Base-by-base conservation (phyloP, 1,140 invertebrate genomes). In the Lepidurus couesii region DNA sequence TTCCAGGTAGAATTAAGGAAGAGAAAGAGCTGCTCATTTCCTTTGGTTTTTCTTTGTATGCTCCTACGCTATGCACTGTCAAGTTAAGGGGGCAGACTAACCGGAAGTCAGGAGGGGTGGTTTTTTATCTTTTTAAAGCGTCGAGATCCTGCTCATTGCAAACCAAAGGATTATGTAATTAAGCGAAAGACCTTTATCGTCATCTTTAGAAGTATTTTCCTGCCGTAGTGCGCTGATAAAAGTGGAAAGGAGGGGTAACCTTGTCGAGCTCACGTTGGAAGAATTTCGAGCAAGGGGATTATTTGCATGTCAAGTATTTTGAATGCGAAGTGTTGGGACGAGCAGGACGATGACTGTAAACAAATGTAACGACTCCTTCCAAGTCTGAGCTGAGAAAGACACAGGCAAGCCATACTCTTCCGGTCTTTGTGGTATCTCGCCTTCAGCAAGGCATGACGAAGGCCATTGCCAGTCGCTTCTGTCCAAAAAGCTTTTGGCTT, bases 101-200 rank as follows among this genome's bases (percentile, higher is more conserved):
- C 53, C 53, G 53, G 53, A 65, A 65, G 53, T 65, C 53, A 65
- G 53, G 21, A n/a, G n/a, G 45, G 53, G n/a, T 65, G 53, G 53
- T 21, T 65, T 65, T 65, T 65, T 65, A 21, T 9, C 16, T 21
- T n/a, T 13, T 1, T 21, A 34, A 34, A 65, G 53, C n/a, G 21
- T 13, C 53, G 53, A 21, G 21, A 65, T 65, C 53, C 53, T 65
- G 53, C 53, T 65, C 21, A 21, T 13, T 65, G 53, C 53, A 13
- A 65, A 7, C 53, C 21, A 65, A 65, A n/a, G n/a, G 53, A 65
- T 21, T 65, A 65, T 65, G 53, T 9, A 65, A 65, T 65, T 13
- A 65, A 65, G 53, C 7, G 13, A 16, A 65, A 65, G 53, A 65
- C 21, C 53, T 1, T 21, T 65, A 65, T 65, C 53, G 53, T 65